These are phyloP conservation scores for Tolypeutes matacus DNA, from an alignment of 2,797 vertebrate genomes.

Conservation along the genomic window DNA sequence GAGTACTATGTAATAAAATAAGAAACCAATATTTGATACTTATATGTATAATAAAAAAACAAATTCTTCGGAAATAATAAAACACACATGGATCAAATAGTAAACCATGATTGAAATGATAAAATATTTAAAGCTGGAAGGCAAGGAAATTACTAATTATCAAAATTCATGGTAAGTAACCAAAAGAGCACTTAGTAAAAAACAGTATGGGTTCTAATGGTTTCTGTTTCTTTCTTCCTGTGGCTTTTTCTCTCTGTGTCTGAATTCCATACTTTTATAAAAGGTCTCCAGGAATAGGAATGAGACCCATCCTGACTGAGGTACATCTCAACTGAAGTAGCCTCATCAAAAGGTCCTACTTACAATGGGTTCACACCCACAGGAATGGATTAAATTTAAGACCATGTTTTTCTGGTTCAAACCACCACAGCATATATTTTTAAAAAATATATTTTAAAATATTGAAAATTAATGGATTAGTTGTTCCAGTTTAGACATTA, in stretches of 20 bases:
- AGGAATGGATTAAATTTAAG: too few relatives aligned
- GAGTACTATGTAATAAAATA: neutral
- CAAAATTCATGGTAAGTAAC: neutral
- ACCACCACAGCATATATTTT: too few relatives aligned
- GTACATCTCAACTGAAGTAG: too few relatives aligned
- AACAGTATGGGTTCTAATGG: neutral
- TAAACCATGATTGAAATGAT: conserved; percentile 4
- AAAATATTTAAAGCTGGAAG: conserved; percentile 20
- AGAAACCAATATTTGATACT: neutral
- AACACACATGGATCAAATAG: neutral
- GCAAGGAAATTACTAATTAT: neutral
- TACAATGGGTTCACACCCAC: too few relatives aligned
- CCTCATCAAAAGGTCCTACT: too few relatives aligned
- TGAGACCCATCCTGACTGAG: too few relatives aligned
- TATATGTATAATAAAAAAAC: conserved; percentile 11
- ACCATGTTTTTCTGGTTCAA: too few relatives aligned
- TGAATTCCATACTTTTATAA: too few relatives aligned
- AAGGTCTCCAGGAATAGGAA: too few relatives aligned
- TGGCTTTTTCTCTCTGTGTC: too few relatives aligned
- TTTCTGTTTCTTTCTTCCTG: too few relatives aligned
- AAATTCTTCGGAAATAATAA: neutral
- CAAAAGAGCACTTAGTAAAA: neutral
- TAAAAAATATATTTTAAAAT: neutral
- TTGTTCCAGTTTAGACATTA: neutral
- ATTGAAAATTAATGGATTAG: neutral